These are phyloP conservation scores for Drosophila ironensis DNA, from an alignment of 1,140 invertebrate genomes.

Conservation along the genomic window DNA sequence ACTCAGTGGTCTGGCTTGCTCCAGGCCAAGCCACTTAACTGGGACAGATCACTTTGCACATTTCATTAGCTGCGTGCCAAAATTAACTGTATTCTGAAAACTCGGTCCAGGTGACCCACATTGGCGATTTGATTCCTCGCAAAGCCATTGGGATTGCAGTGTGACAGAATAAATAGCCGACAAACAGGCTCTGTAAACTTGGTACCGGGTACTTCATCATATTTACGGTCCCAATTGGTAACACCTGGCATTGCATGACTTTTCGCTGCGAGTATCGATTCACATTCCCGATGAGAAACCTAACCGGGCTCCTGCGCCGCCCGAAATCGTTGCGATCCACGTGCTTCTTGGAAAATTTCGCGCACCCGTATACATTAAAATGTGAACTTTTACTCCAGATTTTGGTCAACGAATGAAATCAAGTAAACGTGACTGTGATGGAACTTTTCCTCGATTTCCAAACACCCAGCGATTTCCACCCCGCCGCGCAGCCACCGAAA, in stretches of 20 bases:
- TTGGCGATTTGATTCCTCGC: background rate
- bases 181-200: too few species aligned
- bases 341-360: slow-evolving; percentile 28
- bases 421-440: slow-evolving; percentile 65
- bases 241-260: too few species aligned
- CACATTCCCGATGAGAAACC: too few species aligned
- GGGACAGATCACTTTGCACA: slow-evolving; percentile 4
- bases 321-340: slow-evolving; percentile 44
- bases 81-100: slow-evolving; percentile 10
- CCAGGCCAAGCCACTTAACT: slow-evolving; percentile 7
- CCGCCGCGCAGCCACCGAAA: too few species aligned
- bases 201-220: too few species aligned
- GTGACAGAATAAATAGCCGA: too few species aligned
- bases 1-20: slow-evolving; percentile 6
- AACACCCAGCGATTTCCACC: slow-evolving; percentile 38
- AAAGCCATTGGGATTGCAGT: too few species aligned
- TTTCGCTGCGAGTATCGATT: too few species aligned
- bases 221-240: too few species aligned
- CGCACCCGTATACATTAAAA: slow-evolving; percentile 58
- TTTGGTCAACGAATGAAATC: slow-evolving; percentile 62
- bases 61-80: slow-evolving; percentile 10
- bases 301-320: too few species aligned
- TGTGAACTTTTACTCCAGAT: slow-evolving; percentile 75
- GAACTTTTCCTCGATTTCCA: slow-evolving; percentile 76
- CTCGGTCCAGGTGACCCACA: slow-evolving; percentile 22